Conservation (phyloP, 2,888 invertebrate species). For the Lepidocyrtoides sp. region DNA sequence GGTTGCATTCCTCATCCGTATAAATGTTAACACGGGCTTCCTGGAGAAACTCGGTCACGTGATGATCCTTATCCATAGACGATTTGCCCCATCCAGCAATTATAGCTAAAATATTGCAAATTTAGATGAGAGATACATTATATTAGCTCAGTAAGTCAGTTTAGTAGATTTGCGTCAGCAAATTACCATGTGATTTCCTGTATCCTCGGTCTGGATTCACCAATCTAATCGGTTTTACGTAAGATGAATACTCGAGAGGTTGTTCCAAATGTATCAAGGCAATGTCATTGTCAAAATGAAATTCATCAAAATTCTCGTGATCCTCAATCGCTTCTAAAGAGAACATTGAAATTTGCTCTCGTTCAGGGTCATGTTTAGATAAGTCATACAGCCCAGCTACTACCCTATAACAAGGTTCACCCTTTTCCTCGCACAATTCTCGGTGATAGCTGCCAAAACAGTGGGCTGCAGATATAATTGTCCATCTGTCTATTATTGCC, state of each 20-base stretch:
- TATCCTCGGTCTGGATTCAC: not conserved
- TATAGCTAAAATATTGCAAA: not conserved
- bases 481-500: slow-evolving; percentile 41
- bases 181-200: slow-evolving; percentile 2
- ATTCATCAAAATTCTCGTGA: slow-evolving; percentile 67
- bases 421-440: not conserved
- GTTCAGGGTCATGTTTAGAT: not conserved
- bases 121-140: not conserved
- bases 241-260: slow-evolving; percentile 6
- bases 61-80: not conserved
- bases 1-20: slow-evolving; percentile 37
- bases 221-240: slow-evolving; percentile 29
- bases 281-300: slow-evolving; percentile 68
- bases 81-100: slow-evolving; percentile 70
- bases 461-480: slow-evolving; percentile 65
- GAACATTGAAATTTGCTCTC: slow-evolving; percentile 50
- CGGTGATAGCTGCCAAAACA: slow-evolving; percentile 7
- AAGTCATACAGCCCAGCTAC: slow-evolving; percentile 71
- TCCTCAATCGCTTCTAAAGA: not conserved
- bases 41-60: slow-evolving; percentile 15
- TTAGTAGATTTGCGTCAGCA: not conserved
- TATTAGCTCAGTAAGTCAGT: not conserved
- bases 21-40: slow-evolving; percentile 52
- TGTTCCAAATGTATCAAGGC: slow-evolving; percentile 16
- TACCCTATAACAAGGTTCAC: slow-evolving; percentile 10